Conservation (phyloP, 2,113 vertebrate genomes). For the Rattus rattus region DNA sequence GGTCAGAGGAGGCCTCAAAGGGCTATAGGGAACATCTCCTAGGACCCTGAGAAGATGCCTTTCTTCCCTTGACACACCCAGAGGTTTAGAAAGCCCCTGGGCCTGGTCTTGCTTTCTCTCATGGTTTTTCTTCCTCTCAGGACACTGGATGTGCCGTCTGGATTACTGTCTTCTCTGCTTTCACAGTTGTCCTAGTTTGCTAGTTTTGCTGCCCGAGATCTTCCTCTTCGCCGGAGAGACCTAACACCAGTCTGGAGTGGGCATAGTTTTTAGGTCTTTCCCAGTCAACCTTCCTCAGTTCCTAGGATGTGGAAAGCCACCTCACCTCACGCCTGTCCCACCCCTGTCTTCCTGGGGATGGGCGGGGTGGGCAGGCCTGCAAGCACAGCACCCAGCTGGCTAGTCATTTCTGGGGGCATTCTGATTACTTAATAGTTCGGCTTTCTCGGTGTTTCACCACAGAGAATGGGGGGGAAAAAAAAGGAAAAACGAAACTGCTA, state of each 20-base stretch:
- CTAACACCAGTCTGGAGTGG: background rate
- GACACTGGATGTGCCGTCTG: background rate
- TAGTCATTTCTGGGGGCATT: accelerated
- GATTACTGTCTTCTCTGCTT: background rate
- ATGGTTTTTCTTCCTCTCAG: background rate
- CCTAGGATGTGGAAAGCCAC: background rate
- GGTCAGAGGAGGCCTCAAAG: background rate
- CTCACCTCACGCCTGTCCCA: background rate
- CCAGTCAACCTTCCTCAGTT: background rate
- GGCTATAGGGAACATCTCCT: no score
- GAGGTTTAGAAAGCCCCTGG: background rate
- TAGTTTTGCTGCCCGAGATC: background rate
- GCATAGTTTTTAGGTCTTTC: background rate
- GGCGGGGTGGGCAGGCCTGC: background rate
- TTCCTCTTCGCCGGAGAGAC: background rate
- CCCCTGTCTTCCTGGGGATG: no score
- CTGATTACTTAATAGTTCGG: background rate
- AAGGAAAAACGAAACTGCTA: conserved; percentile 59
- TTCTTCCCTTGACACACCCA: no score
- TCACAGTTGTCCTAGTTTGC: background rate
- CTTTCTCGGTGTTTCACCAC: background rate
- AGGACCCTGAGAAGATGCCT: background rate
- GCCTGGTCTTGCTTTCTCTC: background rate
- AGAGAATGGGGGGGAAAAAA: conserved; percentile 40
- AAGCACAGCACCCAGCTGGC: background rate